Evolutionary conservation across 2,888 invertebrate species (phyloP), one percentile per base, ranked within the genome.

Genomic region (Bursaphelenchus okinawaensis): DNA sequence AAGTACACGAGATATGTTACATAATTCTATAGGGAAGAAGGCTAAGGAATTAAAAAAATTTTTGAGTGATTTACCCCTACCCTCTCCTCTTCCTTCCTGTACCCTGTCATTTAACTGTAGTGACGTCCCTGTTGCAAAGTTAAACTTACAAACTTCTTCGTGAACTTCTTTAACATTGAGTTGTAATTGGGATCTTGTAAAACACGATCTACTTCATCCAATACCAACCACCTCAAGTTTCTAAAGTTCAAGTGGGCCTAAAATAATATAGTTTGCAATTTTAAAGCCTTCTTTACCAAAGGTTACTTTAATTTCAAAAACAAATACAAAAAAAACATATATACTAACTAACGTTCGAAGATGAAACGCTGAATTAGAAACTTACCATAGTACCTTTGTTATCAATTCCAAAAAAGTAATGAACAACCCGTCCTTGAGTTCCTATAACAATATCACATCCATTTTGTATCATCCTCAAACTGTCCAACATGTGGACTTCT

Each of bases 161-260:
- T 56, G 29, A 56, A 56, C 22, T 20, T 29, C n/a, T 24, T 26
- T 1, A 56, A 16, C 26, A 28, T 19, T 20, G 57, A 23, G 57
- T 26, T 23, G 19, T 26, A 56, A 20, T 56, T 27, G 20, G 57
- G 19, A 4, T 56, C 20, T 9, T 24, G 16, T 16, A 56, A 12
- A 20, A 56, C 26, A n/a, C 57, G 57, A 19, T 56, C 57, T 23
- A 20, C 57, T 19, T 56, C 57, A 27, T 56, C 57, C 57, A 56
- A 24, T 20, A 56, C 57, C 22, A 56, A 24, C 12, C 27, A 56
- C 12, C 4, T 22, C 28, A 56, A 4, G 19, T 56, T 56, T 16
- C n/a, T 12, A 24, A 56, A 56, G 57, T 56, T 27, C 20, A 56
- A 24, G 19, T 29, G 27, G 4, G 20, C 12, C 57, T 56, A 24